Percentiles rank a stretch among this genome's conserved stretches.
These are phyloP conservation scores for Cryptus armator DNA, from an alignment of 2,888 invertebrate genomes.

Conservation along the genomic window DNA sequence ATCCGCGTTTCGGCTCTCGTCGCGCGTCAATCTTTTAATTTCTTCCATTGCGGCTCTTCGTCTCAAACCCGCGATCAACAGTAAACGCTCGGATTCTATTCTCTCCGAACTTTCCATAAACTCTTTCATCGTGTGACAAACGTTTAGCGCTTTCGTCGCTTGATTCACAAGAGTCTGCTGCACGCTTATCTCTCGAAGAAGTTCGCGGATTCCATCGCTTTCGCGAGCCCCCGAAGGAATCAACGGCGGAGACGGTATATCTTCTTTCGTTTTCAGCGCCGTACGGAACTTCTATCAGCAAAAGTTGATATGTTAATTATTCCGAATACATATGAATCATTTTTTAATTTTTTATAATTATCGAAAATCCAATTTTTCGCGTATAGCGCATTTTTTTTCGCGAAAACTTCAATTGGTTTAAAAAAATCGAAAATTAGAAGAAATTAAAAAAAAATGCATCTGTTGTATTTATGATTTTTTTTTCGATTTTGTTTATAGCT, in stretches of 20 bases:
- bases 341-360: no score
- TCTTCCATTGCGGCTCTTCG: slow-evolving; percentile 73
- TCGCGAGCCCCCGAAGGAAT: neutral
- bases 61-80: slow-evolving; percentile 82
- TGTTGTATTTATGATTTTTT: no score
- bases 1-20: slow-evolving; percentile 10
- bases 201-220: slow-evolving; percentile 69
- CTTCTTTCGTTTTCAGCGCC: slow-evolving; percentile 30
- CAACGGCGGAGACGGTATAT: neutral
- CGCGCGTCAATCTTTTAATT: slow-evolving; percentile 69
- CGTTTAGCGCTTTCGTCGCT: slow-evolving; percentile 85
- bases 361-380: no score
- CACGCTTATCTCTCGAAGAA: slow-evolving; percentile 73
- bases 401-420: no score
- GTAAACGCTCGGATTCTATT: slow-evolving; percentile 86
- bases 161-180: slow-evolving; percentile 80
- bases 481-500: no score
- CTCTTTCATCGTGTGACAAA: slow-evolving; percentile 85
- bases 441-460: no score
- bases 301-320: neutral
- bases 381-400: no score
- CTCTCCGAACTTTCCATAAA: slow-evolving; percentile 85
- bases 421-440: no score
- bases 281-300: slow-evolving; percentile 59
- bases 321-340: no score